Evolutionary conservation across 2,888 invertebrate species (phyloP).

Genomic region (Neocrepidodera transversa): DNA sequence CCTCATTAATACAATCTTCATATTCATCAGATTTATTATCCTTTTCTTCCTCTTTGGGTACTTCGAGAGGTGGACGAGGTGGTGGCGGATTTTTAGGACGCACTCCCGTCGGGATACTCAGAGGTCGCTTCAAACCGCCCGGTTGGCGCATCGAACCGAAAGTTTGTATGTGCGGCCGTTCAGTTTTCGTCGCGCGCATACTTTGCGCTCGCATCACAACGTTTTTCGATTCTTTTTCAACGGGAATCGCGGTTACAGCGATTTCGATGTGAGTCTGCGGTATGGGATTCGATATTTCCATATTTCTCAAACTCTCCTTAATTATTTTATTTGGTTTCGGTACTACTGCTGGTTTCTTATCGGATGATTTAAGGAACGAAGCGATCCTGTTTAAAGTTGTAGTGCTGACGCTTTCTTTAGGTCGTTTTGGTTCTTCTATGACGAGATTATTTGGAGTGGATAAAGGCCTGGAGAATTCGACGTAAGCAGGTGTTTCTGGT

Average conservation of each 20-base stretch:
- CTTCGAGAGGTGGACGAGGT: conserved; percentile 67
- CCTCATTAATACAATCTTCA: conserved; percentile 79
- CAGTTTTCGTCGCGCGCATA: conserved; percentile 69
- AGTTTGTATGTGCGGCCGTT: conserved; percentile 70
- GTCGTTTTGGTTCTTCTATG: conserved; percentile 63
- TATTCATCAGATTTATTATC: conserved; percentile 64
- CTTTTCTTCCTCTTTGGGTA: conserved; percentile 49
- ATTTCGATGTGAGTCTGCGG: conserved; percentile 72
- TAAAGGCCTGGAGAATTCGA: conserved; percentile 42
- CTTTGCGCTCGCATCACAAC: conserved; percentile 82
- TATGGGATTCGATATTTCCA: conserved; percentile 87
- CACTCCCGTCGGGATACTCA: conserved; percentile 72
- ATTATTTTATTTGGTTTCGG: conserved; percentile 73
- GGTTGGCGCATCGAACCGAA: conserved; percentile 86
- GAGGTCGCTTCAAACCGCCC: conserved; percentile 70
- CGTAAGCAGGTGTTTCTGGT: conserved; percentile 65
- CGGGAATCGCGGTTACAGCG: conserved; percentile 67
- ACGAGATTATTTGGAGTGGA: conserved; percentile 51
- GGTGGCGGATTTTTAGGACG: conserved; percentile 82
- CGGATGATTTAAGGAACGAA: conserved; percentile 73
- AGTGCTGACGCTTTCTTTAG: conserved; percentile 59
- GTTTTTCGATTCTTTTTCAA: conserved; percentile 64
- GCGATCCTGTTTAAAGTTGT: conserved; percentile 75
- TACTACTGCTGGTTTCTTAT: conserved; percentile 64
- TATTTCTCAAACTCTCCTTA: conserved; percentile 73